phyloP scores from a whole-genome alignment of 2,888 invertebrate genomes.

The Dendrolimus houi region DNA sequence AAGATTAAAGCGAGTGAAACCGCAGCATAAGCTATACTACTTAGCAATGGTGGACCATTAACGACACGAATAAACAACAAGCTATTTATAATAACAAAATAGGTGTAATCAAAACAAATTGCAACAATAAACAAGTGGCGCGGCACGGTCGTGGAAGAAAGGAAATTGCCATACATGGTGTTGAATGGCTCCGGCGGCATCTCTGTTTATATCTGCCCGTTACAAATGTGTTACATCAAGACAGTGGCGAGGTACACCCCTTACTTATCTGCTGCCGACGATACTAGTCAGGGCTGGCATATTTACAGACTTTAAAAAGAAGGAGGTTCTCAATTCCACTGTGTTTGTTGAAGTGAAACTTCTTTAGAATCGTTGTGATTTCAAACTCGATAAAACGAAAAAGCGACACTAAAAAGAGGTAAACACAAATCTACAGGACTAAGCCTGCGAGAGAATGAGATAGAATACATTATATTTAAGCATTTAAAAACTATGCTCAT shows the following conservation, averaged over 20 bases:
- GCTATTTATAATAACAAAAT: conserved; percentile 12
- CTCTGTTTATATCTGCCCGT: conserved; percentile 63
- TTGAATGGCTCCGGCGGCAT: conserved; percentile 43
- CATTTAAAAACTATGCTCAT: too few relatives aligned
- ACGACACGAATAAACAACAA: conserved; percentile 3
- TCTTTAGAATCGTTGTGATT: conserved; percentile 2
- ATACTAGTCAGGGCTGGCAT: conserved; percentile 32
- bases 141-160: conserved; percentile 16
- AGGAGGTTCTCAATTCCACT: neutral
- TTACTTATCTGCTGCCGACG: conserved; percentile 43
- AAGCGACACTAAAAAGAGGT: too few relatives aligned
- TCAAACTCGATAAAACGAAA: too few relatives aligned
- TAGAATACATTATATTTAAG: too few relatives aligned
- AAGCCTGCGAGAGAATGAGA: too few relatives aligned
- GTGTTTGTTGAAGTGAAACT: neutral
- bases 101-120: conserved; percentile 23
- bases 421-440: too few relatives aligned
- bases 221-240: conserved; percentile 72
- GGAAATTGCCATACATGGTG: conserved; percentile 48
- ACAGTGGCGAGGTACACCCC: conserved; percentile 44
- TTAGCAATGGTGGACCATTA: too few relatives aligned
- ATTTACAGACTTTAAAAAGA: neutral
- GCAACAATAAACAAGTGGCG: conserved; percentile 24
- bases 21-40: too few relatives aligned
- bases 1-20: too few relatives aligned